phyloP scores from a whole-genome alignment of 2,113 vertebrate species.

The Antechinus flavipes region DNA sequence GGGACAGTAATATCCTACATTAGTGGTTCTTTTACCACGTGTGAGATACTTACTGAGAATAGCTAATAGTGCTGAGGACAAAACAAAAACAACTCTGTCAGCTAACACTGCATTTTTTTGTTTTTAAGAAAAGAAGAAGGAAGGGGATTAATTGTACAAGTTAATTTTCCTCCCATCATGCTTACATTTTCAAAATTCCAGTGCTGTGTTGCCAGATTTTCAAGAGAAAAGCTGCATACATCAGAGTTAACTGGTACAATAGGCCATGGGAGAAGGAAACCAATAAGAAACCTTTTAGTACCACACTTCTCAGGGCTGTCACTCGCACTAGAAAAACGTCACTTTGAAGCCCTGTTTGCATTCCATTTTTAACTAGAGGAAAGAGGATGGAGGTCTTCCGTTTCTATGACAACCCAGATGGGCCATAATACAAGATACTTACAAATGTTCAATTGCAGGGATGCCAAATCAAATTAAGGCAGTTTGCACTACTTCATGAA shows the following conservation, averaged over 20 bases:
- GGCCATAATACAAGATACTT: slow-evolving; percentile 88
- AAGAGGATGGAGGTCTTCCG: slow-evolving; percentile 87
- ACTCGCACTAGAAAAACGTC: slow-evolving; percentile 81
- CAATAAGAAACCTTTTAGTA: slow-evolving; percentile 81
- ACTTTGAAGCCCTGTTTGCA: slow-evolving; percentile 87
- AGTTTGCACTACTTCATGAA: slow-evolving; percentile 85
- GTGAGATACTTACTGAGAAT: slow-evolving; percentile 35
- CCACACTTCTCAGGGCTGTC: slow-evolving; percentile 81
- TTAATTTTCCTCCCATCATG: slow-evolving; percentile 52
- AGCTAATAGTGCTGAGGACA: slow-evolving; percentile 48
- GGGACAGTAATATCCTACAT: slow-evolving; percentile 42
- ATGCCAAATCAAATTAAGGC: slow-evolving; percentile 87
- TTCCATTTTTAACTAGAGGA: slow-evolving; percentile 87
- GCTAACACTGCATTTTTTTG: slow-evolving; percentile 63
- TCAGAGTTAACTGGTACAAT: slow-evolving; percentile 75
- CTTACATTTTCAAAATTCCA: slow-evolving; percentile 69
- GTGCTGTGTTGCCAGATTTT: slow-evolving; percentile 77
- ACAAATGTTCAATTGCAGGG: slow-evolving; percentile 85
- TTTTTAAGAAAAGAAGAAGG: slow-evolving; percentile 38
- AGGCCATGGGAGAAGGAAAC: slow-evolving; percentile 76
- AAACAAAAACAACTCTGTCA: slow-evolving; percentile 60
- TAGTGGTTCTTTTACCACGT: slow-evolving; percentile 67
- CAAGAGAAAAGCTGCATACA: slow-evolving; percentile 72
- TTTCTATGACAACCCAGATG: slow-evolving; percentile 91
- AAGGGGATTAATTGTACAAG: slow-evolving; percentile 70